A percentile compares a stretch with the other conserved stretches of the same genome.
phyloP scores from a whole-genome alignment of 2,797 vertebrate species.

The Schizopygopsis pylzovi region DNA sequence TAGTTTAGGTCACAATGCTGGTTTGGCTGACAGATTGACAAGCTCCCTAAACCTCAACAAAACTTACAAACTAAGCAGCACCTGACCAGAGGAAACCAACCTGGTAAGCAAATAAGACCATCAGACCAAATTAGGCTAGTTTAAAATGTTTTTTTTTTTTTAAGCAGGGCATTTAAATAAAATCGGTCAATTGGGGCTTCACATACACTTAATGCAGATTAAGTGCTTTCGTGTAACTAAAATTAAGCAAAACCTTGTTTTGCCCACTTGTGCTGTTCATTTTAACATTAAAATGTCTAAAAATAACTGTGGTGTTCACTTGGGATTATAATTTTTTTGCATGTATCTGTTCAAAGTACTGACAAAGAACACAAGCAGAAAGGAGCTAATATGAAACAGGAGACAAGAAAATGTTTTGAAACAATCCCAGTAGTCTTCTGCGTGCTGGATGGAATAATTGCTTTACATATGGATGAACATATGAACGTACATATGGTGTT shows the following conservation, averaged over 20 bases:
- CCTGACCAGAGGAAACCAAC: not conserved
- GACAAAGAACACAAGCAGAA: slow-evolving; percentile 15
- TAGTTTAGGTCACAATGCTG: not conserved
- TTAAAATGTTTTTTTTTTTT: not conserved
- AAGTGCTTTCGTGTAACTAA: not conserved
- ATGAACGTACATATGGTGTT: not conserved
- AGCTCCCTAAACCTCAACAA: not conserved
- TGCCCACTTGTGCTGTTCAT: slow-evolving; percentile 13
- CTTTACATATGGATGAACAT: slow-evolving; percentile 13
- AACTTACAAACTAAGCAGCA: not conserved
- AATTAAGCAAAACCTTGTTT: slow-evolving; percentile 26
- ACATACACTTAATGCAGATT: not conserved
- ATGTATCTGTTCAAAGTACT: slow-evolving; percentile 1
- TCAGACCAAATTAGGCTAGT: not conserved
- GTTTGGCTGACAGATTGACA: not conserved
- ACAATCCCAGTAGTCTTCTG: not conserved
- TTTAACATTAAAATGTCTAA: slow-evolving; percentile 22
- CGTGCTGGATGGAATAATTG: not conserved
- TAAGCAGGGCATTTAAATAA: not conserved
- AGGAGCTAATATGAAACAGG: not conserved
- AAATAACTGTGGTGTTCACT: not conserved
- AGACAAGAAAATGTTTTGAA: not conserved
- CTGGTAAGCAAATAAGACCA: too few relatives aligned
- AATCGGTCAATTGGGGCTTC: not conserved
- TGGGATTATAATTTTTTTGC: slow-evolving; percentile 48